Percentiles rank a stretch among this genome's conserved stretches.
Evolutionary conservation across 2,888 invertebrate species (phyloP).

Genomic region (Stenchaetothrips biformis): DNA sequence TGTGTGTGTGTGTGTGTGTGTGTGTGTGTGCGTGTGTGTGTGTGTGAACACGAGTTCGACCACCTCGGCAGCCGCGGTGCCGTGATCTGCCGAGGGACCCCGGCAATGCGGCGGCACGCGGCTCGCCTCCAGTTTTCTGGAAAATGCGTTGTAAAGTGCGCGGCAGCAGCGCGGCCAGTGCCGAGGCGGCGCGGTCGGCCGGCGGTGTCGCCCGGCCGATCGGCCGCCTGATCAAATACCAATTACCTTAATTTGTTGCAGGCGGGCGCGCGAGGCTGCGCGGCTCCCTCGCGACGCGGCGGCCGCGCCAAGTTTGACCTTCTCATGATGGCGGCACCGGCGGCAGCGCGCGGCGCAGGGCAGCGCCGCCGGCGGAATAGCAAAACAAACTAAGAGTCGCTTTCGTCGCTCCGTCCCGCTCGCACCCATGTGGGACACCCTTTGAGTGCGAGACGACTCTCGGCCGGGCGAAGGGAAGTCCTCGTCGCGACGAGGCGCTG

Average conservation of each 20-base stretch:
- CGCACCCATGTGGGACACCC: too few relatives aligned
- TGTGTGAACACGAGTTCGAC: too few relatives aligned
- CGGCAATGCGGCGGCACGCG: too few relatives aligned
- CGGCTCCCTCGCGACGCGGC: not conserved
- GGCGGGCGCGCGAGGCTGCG: not conserved
- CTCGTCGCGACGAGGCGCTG: too few relatives aligned
- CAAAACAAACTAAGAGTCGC: not conserved
- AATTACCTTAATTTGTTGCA: not conserved
- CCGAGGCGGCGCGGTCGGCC: not conserved
- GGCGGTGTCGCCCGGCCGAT: not conserved
- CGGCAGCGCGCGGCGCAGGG: not conserved
- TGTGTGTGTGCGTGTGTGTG: not conserved
- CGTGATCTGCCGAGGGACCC: too few relatives aligned
- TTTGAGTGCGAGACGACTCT: too few relatives aligned
- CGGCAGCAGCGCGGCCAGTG: not conserved
- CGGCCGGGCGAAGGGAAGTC: too few relatives aligned
- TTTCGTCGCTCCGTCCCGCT: too few relatives aligned
- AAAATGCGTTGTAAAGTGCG: too few relatives aligned
- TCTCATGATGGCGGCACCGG: too few relatives aligned
- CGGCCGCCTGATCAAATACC: not conserved
- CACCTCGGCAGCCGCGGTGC: too few relatives aligned
- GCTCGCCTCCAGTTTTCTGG: too few relatives aligned
- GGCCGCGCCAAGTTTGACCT: not conserved
- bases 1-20: not conserved
- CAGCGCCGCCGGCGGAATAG: not conserved